A percentile compares a stretch with the other conserved stretches of the same genome.
phyloP scores from a whole-genome alignment of 2,797 vertebrate genomes.

The Dendrocincla fuliginosa region DNA sequence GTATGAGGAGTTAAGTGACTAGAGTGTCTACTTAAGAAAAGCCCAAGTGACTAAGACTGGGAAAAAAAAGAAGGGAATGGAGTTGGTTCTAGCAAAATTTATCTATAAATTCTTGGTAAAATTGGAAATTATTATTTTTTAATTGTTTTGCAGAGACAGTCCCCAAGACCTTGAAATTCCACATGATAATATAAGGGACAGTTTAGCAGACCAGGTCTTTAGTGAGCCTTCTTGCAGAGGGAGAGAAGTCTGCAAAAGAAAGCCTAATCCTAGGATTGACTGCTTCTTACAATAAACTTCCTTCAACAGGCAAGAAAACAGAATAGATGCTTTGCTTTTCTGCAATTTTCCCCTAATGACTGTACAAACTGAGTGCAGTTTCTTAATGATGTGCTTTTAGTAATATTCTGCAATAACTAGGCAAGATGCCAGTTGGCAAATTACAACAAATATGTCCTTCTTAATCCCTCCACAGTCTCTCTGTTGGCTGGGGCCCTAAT shows the following conservation, averaged over 20 bases:
- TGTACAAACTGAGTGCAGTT: neutral
- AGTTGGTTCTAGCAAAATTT: neutral
- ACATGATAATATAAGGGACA: neutral
- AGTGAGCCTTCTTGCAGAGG: neutral
- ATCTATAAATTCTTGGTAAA: neutral
- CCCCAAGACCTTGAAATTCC: neutral
- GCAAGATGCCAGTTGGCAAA: neutral
- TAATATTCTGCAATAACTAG: neutral
- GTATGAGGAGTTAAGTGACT: neutral
- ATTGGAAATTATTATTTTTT: neutral
- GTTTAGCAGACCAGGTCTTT: neutral
- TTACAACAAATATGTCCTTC: neutral
- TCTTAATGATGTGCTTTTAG: slow-evolving; percentile 2
- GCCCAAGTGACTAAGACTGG: neutral
- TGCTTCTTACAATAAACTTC: neutral
- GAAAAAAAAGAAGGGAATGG: neutral
- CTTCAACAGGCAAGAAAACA: neutral
- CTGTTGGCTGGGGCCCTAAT: neutral
- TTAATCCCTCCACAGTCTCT: neutral
- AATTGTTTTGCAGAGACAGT: neutral
- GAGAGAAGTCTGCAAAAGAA: neutral
- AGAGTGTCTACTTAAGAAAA: neutral
- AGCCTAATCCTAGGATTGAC: neutral
- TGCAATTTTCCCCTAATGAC: neutral
- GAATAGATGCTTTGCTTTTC: neutral